Evolutionary conservation across 2,113 vertebrate genomes (phyloP).

Genomic region (Saimiri boliviensis): DNA sequence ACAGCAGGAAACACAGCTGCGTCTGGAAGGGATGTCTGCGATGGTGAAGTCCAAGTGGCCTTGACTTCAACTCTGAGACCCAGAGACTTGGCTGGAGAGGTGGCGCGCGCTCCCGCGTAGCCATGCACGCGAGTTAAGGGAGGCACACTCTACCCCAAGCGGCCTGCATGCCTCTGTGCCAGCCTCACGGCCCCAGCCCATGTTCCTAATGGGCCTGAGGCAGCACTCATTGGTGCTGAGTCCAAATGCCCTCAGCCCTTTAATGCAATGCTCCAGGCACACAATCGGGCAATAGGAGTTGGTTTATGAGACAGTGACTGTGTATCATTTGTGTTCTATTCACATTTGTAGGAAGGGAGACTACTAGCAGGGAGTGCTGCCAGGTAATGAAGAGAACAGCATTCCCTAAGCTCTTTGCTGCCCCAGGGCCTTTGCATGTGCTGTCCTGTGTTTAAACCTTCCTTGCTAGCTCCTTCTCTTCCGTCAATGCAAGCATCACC

Average conservation of each 20-base stretch:
- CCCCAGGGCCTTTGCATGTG: not conserved
- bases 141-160: accelerated
- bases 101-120: accelerated
- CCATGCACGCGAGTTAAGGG: not conserved
- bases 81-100: not conserved
- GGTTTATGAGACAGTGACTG: not conserved
- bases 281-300: not conserved
- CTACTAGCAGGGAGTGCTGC: not conserved
- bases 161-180: accelerated
- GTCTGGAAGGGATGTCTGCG: too few relatives aligned
- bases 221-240: not conserved
- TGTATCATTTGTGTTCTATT: not conserved
- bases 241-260: not conserved
- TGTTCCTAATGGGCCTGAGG: not conserved
- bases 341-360: not conserved
- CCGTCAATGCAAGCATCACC: too few relatives aligned
- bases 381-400: accelerated
- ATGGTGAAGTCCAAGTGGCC: not conserved
- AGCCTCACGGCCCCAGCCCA: not conserved
- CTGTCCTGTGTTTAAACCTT: not conserved
- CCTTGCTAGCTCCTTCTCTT: not conserved
- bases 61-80: not conserved
- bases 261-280: not conserved
- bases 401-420: not conserved
- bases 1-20: not conserved